phyloP scores from a whole-genome alignment of 2,888 invertebrate genomes.

The Ophion slaviceki region DNA sequence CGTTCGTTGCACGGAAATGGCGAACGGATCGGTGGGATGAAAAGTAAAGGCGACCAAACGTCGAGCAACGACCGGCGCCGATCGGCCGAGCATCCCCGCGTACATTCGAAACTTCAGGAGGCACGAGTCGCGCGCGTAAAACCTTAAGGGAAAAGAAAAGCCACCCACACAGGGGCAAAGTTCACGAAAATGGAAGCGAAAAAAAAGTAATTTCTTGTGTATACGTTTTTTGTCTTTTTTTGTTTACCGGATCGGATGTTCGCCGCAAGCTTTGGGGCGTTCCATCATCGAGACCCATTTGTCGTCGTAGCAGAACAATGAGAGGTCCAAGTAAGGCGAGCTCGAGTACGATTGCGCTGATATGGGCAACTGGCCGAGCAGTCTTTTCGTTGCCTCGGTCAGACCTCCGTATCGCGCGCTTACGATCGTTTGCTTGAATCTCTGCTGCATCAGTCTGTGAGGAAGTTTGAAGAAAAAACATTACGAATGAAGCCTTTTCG shows the following conservation, averaged over 20 bases:
- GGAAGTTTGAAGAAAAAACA: neutral
- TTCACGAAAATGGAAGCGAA: neutral
- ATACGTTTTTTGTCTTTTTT: neutral
- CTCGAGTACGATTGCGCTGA: constrained; percentile 97
- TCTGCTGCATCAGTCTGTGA: constrained; percentile 86
- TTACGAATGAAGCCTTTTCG: too few relatives aligned
- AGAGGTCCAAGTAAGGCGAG: constrained; percentile 96
- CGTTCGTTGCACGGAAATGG: constrained; percentile 96
- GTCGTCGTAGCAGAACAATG: constrained; percentile 97
- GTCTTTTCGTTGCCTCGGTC: constrained; percentile 94
- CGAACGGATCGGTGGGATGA: constrained; percentile 98
- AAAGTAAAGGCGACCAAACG: constrained; percentile 97
- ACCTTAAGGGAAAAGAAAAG: constrained; percentile 84
- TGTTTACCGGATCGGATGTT: constrained; percentile 93
- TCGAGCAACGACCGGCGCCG: constrained; percentile 88
- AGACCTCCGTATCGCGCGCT: constrained; percentile 95
- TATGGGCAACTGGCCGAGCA: constrained; percentile 96
- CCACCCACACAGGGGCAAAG: neutral
- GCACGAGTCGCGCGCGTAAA: constrained; percentile 93
- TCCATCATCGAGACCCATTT: constrained; percentile 98
- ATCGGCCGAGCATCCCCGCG: constrained; percentile 87
- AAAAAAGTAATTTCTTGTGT: neutral
- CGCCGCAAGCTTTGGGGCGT: constrained; percentile 95
- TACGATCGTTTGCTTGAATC: constrained; percentile 95
- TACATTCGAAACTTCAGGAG: constrained; percentile 91